These are phyloP conservation scores for Rousettus leschenaultii DNA, from an alignment of 2,113 vertebrate genomes.

Conservation along the genomic window DNA sequence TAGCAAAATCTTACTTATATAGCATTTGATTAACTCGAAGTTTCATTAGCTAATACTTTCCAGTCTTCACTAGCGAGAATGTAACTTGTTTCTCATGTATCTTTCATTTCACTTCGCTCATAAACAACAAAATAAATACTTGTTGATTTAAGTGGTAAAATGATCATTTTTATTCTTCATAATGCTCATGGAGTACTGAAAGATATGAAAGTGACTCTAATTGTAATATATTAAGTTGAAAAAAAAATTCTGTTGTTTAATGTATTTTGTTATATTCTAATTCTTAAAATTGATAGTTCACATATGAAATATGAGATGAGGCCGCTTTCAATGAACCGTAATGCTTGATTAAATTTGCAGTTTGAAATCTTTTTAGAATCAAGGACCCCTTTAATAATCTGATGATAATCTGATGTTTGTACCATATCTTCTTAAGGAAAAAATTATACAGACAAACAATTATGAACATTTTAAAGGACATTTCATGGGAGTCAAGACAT, in stretches of 20 bases:
- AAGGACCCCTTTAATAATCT: neutral
- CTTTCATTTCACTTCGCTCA: conserved; percentile 3
- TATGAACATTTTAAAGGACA: neutral
- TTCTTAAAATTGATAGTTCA: conserved; percentile 8
- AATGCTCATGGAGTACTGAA: neutral
- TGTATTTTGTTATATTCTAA: neutral
- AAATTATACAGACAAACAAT: neutral
- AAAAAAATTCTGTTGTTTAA: neutral
- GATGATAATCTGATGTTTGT: neutral
- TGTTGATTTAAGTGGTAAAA: neutral
- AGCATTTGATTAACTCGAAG: neutral
- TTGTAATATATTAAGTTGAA: neutral
- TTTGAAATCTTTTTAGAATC: neutral
- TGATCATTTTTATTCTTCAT: neutral
- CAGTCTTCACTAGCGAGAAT: neutral
- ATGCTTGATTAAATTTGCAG: neutral
- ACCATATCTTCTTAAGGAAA: neutral
- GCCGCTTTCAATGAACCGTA: neutral
- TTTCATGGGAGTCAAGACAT: neutral
- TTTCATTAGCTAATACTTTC: neutral
- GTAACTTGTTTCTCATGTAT: neutral
- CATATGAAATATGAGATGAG: neutral
- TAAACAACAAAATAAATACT: neutral
- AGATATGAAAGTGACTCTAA: neutral
- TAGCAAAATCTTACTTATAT: neutral